A percentile compares a stretch with the other conserved stretches of the same genome.
phyloP scores from a whole-genome alignment of 2,888 invertebrate genomes.

The Xanthorhoe spadicearia region DNA sequence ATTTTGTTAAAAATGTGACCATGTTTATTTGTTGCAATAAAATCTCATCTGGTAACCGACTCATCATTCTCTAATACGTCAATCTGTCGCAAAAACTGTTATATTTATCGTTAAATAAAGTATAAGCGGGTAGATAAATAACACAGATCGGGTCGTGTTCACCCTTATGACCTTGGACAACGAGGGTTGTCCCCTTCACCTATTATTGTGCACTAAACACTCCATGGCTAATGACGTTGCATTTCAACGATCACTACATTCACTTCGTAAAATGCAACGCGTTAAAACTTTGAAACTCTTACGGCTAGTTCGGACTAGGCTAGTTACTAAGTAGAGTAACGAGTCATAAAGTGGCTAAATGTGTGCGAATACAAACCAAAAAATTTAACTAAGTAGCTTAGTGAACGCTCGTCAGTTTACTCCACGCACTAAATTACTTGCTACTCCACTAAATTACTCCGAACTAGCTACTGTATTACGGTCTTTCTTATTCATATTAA shows the following conservation, averaged over 20 bases:
- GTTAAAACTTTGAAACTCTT: constrained; percentile 17
- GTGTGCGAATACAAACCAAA: too few species aligned
- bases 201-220: constrained; percentile 38
- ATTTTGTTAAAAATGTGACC: too few species aligned
- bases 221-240: constrained; percentile 39
- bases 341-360: too few species aligned
- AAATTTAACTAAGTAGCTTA: too few species aligned
- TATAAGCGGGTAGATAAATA: constrained; percentile 37
- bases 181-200: constrained; percentile 44
- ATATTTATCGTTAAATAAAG: constrained; percentile 32
- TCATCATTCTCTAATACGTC: constrained; percentile 16
- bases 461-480: too few species aligned
- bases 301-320: too few species aligned
- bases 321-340: too few species aligned
- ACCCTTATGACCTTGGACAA: constrained; percentile 45
- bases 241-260: constrained; percentile 31
- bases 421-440: too few species aligned
- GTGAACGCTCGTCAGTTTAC: too few species aligned
- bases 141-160: constrained; percentile 39
- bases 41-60: constrained; percentile 10
- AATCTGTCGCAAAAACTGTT: constrained; percentile 24
- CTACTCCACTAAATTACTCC: too few species aligned
- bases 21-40: background rate
- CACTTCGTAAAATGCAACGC: constrained; percentile 1
- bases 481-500: too few species aligned